Percentiles rank a stretch among this genome's conserved stretches.
Evolutionary conservation across 2,797 vertebrate genomes (phyloP).

Genomic region (Sardinella longiceps): DNA sequence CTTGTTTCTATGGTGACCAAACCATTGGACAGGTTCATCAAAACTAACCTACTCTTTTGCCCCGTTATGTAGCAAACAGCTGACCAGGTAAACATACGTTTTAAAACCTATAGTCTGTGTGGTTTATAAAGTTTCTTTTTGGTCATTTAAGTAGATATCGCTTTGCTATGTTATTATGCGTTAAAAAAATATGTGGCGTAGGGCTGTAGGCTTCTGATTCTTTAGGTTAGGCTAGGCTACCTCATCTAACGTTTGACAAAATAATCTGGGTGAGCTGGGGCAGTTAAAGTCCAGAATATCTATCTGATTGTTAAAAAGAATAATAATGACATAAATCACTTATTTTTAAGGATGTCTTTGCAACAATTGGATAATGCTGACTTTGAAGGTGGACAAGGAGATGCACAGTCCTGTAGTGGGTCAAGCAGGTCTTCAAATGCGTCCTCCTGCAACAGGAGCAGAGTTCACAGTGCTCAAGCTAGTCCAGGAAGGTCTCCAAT

Average conservation of each 20-base stretch:
- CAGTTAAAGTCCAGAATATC: neutral
- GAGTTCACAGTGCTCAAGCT: neutral
- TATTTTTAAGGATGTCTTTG: neutral
- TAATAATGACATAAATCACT: neutral
- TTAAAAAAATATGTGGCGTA: too few relatives aligned
- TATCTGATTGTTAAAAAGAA: neutral
- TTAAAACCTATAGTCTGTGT: too few relatives aligned
- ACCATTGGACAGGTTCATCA: neutral
- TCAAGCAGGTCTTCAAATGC: conserved; percentile 30
- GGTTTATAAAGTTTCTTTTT: neutral
- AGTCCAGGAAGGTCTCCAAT: neutral
- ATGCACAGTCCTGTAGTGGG: neutral
- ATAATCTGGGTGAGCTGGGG: too few relatives aligned
- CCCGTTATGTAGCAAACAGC: neutral
- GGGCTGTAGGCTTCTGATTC: too few relatives aligned
- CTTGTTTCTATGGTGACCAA: conserved; percentile 34
- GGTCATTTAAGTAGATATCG: neutral
- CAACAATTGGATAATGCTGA: neutral
- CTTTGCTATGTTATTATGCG: neutral
- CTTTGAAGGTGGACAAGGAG: conserved; percentile 18
- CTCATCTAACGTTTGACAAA: neutral
- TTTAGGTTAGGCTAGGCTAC: too few relatives aligned
- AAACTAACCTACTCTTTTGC: neutral
- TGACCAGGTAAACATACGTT: neutral
- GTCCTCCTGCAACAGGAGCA: conserved; percentile 30